Conservation (phyloP, 1,140 invertebrate species). For the Drosophila funebris region DNA sequence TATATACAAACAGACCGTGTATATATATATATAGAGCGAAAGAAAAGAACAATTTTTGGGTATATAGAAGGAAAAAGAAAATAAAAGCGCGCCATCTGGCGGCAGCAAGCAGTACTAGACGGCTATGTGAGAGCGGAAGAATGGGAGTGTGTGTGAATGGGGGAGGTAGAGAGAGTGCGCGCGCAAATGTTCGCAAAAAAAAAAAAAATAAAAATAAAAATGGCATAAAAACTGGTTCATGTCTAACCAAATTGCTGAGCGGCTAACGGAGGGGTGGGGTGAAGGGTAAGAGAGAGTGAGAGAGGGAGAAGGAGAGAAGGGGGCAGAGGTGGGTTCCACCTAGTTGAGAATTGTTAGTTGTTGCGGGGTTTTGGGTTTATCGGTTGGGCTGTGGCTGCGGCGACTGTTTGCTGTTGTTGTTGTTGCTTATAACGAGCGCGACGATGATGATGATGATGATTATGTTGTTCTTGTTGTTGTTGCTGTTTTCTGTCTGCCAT, state of each 20-base stretch:
- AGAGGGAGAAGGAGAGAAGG: neutral
- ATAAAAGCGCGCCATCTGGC: conserved; percentile 64
- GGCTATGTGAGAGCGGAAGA: neutral
- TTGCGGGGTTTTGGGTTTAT: conserved; percentile 33
- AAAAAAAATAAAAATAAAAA: conserved; percentile 50
- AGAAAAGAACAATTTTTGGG: conserved; percentile 25
- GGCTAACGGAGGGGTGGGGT: neutral
- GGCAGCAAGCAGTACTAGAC: conserved; percentile 44
- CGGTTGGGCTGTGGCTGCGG: conserved; percentile 42
- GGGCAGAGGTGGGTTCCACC: neutral
- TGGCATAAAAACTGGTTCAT: conserved; percentile 55
- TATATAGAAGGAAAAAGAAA: conserved; percentile 42
- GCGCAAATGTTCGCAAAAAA: conserved; percentile 54
- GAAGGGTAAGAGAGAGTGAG: neutral
- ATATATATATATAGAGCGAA: conserved; percentile 29
- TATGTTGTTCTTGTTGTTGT: neutral
- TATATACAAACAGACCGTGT: conserved; percentile 31
- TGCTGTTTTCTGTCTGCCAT: conserved; percentile 19
- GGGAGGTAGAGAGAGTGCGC: neutral
- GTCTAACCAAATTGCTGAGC: conserved; percentile 59
- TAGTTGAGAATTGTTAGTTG: conserved; percentile 26
- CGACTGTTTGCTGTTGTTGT: neutral
- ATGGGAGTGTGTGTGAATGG: neutral
- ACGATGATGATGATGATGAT: conserved; percentile 8
- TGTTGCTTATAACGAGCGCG: no score